These are phyloP conservation scores for Macrosteles quadrilineatus DNA, from an alignment of 1,140 invertebrate genomes.

Conservation along the genomic window DNA sequence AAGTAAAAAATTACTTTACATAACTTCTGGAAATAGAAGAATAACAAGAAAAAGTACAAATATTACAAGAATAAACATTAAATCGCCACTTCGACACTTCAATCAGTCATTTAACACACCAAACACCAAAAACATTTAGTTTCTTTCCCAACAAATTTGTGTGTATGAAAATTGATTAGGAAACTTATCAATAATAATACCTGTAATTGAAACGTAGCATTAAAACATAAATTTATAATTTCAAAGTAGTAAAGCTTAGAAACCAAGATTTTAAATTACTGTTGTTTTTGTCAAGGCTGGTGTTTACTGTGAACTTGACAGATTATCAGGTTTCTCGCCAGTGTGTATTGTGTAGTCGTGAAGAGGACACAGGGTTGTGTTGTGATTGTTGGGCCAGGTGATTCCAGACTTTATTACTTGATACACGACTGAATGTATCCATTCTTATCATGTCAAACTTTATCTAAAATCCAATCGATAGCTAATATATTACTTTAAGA, in stretches of 20 bases:
- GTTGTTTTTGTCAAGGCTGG: no score
- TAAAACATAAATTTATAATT: background rate
- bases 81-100: no score
- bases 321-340: background rate
- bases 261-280: background rate
- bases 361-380: background rate
- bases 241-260: background rate
- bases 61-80: no score
- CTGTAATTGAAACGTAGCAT: no score
- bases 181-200: no score
- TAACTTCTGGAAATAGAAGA: no score
- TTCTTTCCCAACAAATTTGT: no score
- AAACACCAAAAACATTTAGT: no score
- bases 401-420: background rate
- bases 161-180: no score
- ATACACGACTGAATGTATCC: background rate
- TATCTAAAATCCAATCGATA: conserved; percentile 20
- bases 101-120: no score
- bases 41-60: no score
- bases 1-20: no score
- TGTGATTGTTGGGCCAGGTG: background rate
- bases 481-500: conserved; percentile 25
- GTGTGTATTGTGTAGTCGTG: background rate
- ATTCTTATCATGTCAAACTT: conserved; percentile 27
- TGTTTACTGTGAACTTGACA: background rate